phyloP scores from a whole-genome alignment of 1,140 invertebrate genomes.

The Papilio machaon region DNA sequence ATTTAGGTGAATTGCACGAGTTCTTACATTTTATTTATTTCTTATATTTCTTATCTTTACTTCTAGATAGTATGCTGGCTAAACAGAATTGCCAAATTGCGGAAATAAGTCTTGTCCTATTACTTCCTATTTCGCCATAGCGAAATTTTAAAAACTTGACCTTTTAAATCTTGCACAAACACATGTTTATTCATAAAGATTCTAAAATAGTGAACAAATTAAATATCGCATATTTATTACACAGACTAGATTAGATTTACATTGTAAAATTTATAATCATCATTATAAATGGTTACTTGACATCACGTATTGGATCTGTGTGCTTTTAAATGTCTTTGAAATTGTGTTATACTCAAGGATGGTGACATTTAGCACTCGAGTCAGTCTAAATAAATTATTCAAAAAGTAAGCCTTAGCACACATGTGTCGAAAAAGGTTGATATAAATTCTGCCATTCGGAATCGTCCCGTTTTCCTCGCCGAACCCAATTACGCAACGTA shows the following conservation, averaged over 20 bases:
- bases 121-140: neutral
- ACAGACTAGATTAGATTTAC: neutral
- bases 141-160: neutral
- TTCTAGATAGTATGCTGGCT: neutral
- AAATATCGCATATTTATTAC: neutral
- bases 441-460: constrained; percentile 16
- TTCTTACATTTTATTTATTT: constrained; percentile 8
- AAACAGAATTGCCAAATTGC: neutral
- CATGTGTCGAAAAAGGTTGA: constrained; percentile 7
- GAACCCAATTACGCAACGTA: constrained; percentile 20
- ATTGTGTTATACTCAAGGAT: neutral
- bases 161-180: neutral
- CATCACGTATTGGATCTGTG: too few species aligned
- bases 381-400: constrained; percentile 15
- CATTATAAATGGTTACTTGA: too few species aligned
- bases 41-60: neutral
- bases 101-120: neutral
- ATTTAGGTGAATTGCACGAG: constrained; percentile 2
- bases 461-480: neutral
- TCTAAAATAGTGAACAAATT: neutral
- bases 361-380: neutral
- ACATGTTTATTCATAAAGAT: neutral
- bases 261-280: too few species aligned
- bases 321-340: neutral
- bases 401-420: neutral